These are phyloP conservation scores for Phocoena phocoena DNA, from an alignment of 2,113 vertebrate species.

Conservation along the genomic window DNA sequence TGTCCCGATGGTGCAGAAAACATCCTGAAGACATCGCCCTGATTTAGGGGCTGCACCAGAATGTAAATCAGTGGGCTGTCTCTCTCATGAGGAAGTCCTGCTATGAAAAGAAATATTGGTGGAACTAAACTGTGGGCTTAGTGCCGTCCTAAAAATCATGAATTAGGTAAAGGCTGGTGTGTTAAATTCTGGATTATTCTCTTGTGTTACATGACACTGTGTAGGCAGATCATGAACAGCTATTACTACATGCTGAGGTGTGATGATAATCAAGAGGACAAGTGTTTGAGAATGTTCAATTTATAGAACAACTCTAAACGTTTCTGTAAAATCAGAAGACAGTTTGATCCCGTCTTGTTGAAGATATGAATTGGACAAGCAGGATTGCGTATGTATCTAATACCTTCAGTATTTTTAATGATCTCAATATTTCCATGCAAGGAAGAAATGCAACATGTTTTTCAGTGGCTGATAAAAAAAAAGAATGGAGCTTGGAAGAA, in stretches of 20 bases:
- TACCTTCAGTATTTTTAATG: not conserved
- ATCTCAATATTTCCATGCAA: not conserved
- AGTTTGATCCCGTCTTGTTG: not conserved
- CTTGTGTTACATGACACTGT: not conserved
- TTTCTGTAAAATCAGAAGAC: not conserved
- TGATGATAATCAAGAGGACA: not conserved
- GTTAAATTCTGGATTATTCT: not conserved
- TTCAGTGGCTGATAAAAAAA: not conserved
- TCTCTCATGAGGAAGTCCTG: not conserved
- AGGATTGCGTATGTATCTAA: not conserved
- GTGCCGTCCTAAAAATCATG: not conserved
- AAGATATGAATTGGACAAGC: not conserved
- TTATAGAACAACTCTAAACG: not conserved
- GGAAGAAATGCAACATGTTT: not conserved
- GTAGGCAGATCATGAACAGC: slow-evolving; percentile 4
- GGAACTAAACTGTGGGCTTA: not conserved
- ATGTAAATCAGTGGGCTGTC: not conserved
- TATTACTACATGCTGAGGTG: not conserved
- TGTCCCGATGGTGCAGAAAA: not conserved
- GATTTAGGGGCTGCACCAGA: not conserved
- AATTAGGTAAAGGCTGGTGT: not conserved
- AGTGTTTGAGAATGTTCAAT: not conserved
- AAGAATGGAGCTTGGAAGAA: not conserved
- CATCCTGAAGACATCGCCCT: not conserved
- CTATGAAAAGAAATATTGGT: not conserved